These are phyloP conservation scores for Piezodorus guildinii DNA, from an alignment of 1,140 invertebrate genomes.

Conservation along the genomic window DNA sequence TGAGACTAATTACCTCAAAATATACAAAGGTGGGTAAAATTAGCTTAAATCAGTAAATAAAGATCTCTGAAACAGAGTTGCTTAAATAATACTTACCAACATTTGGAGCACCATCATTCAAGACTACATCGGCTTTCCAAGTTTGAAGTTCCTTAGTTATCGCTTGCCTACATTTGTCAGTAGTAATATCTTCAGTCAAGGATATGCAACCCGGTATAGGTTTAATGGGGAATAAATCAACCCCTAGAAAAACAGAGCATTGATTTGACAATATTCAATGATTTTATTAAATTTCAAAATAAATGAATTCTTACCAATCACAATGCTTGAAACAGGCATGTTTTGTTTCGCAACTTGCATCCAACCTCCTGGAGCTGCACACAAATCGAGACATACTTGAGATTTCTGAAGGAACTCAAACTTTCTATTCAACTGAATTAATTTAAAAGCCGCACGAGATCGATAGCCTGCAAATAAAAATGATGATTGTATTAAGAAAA, in stretches of 20 bases:
- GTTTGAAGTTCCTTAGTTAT: slow-evolving; percentile 78
- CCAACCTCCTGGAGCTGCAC: slow-evolving; percentile 99
- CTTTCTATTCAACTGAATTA: slow-evolving; percentile 94
- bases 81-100: slow-evolving; percentile 51
- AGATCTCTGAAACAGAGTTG: too few species aligned
- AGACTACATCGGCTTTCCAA: slow-evolving; percentile 92
- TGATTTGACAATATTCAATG: neutral
- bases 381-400: slow-evolving; percentile 92
- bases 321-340: slow-evolving; percentile 93
- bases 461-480: slow-evolving; percentile 69
- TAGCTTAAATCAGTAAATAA: too few species aligned
- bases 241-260: slow-evolving; percentile 41
- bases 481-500: neutral
- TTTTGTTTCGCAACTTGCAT: slow-evolving; percentile 98
- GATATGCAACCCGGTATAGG: slow-evolving; percentile 81
- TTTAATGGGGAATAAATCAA: slow-evolving; percentile 95
- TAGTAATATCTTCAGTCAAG: slow-evolving; percentile 91
- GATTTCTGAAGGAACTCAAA: slow-evolving; percentile 95
- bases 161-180: slow-evolving; percentile 71
- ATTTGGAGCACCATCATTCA: slow-evolving; percentile 98
- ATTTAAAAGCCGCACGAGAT: slow-evolving; percentile 95
- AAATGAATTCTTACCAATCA: slow-evolving; percentile 48
- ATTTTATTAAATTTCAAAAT: neutral
- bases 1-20: too few species aligned
- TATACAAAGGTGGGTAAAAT: too few species aligned